Evolutionary conservation across 2,888 invertebrate genomes (phyloP).

Genomic region (Seira ritae): DNA sequence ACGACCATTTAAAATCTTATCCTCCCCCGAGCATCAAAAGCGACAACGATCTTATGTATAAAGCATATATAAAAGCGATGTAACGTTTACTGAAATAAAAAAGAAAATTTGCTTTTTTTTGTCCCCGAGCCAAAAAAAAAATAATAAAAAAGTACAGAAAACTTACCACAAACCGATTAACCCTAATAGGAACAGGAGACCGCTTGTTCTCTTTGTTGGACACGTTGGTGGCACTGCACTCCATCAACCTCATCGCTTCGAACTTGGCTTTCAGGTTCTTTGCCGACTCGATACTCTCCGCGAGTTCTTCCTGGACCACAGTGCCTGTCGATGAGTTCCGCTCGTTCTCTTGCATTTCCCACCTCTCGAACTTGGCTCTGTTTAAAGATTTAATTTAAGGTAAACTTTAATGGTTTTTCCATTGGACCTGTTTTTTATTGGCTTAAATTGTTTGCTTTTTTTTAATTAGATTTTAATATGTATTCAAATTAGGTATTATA

Average conservation of each 20-base stretch:
- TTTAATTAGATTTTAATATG: too few species aligned
- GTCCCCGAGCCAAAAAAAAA: too few species aligned
- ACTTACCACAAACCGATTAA: constrained; percentile 95
- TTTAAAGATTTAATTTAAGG: too few species aligned
- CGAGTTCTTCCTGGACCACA: constrained; percentile 76
- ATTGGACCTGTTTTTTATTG: too few species aligned
- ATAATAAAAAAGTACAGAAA: constrained; percentile 73
- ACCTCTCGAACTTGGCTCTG: constrained; percentile 91
- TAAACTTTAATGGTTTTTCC: too few species aligned
- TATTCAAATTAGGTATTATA: too few species aligned
- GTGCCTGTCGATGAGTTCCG: constrained; percentile 74
- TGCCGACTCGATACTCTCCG: constrained; percentile 90
- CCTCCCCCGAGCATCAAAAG: background rate
- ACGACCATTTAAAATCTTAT: background rate
- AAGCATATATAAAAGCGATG: too few species aligned
- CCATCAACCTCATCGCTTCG: constrained; percentile 77
- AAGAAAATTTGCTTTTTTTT: too few species aligned
- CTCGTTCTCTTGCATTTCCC: constrained; percentile 84
- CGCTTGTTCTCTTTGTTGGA: constrained; percentile 76
- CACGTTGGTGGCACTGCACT: background rate
- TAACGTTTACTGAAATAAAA: too few species aligned
- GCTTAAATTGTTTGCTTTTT: too few species aligned
- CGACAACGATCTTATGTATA: too few species aligned
- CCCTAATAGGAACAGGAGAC: constrained; percentile 79
- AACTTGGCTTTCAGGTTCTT: constrained; percentile 89